These are phyloP conservation scores for Sminthurinus signatus DNA, from an alignment of 1,140 invertebrate genomes.

Conservation along the genomic window DNA sequence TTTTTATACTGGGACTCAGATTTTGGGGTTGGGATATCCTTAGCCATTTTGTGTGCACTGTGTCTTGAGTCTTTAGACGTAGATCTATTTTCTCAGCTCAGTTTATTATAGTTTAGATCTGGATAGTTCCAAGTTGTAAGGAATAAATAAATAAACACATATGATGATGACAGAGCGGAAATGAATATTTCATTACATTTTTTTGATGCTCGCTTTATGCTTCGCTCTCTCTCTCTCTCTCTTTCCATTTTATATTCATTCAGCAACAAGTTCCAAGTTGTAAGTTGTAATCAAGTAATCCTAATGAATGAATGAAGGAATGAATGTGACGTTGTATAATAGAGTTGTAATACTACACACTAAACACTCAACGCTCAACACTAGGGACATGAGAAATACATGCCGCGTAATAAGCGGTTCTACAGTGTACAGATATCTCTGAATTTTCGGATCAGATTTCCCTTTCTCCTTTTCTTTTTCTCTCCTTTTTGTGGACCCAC, in stretches of 20 bases:
- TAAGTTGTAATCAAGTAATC: not conserved
- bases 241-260: not conserved
- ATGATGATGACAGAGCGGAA: not conserved
- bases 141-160: not conserved
- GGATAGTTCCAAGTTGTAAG: too few relatives aligned
- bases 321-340: not conserved
- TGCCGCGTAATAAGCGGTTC: not conserved
- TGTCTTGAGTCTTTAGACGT: too few relatives aligned
- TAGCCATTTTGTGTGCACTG: too few relatives aligned
- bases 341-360: not conserved
- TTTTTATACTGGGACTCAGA: too few relatives aligned
- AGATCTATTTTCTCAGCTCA: too few relatives aligned
- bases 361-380: too few relatives aligned
- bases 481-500: not conserved
- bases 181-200: conserved; percentile 3
- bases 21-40: too few relatives aligned
- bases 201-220: not conserved
- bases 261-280: too few relatives aligned
- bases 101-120: too few relatives aligned
- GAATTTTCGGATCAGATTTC: conserved; percentile 23
- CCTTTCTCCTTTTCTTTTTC: not conserved
- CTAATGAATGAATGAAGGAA: not conserved
- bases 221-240: too few relatives aligned
- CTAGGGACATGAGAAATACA: too few relatives aligned
- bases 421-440: not conserved